These are phyloP conservation scores for Centruroides sculpturatus DNA, from an alignment of 1,140 invertebrate genomes.

Conservation along the genomic window DNA sequence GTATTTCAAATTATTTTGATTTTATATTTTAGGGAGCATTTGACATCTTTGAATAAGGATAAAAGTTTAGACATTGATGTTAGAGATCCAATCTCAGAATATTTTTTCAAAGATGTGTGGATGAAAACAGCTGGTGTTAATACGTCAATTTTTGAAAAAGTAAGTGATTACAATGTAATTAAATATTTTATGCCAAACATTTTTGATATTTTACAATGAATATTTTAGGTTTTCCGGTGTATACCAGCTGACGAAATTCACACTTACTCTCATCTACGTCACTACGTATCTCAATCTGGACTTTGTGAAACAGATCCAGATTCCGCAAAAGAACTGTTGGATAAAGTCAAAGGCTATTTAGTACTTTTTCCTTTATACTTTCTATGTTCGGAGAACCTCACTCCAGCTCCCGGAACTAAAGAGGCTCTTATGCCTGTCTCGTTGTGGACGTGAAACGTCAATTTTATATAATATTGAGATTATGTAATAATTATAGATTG, in stretches of 20 bases:
- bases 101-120: slow-evolving; percentile 73
- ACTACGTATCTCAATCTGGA: slow-evolving; percentile 47
- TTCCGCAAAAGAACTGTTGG: slow-evolving; percentile 48
- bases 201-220: not conserved
- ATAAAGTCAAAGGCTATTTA: slow-evolving; percentile 63
- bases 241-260: slow-evolving; percentile 64
- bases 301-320: slow-evolving; percentile 49
- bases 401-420: slow-evolving; percentile 57
- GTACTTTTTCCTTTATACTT: slow-evolving; percentile 76
- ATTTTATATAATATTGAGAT: too few species aligned
- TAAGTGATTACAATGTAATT: slow-evolving; percentile 22
- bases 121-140: slow-evolving; percentile 55
- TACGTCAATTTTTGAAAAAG: slow-evolving; percentile 74
- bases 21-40: slow-evolving; percentile 52
- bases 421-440: slow-evolving; percentile 42
- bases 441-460: slow-evolving; percentile 30
- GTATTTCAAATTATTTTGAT: not conserved
- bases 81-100: slow-evolving; percentile 52
- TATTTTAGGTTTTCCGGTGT: slow-evolving; percentile 52
- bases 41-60: slow-evolving; percentile 39
- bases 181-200: not conserved
- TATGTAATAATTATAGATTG: slow-evolving; percentile 3
- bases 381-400: slow-evolving; percentile 62
- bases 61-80: slow-evolving; percentile 39
- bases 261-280: slow-evolving; percentile 53